Evolutionary conservation across 2,113 vertebrate genomes (phyloP).

Genomic region (Corvus hawaiiensis): DNA sequence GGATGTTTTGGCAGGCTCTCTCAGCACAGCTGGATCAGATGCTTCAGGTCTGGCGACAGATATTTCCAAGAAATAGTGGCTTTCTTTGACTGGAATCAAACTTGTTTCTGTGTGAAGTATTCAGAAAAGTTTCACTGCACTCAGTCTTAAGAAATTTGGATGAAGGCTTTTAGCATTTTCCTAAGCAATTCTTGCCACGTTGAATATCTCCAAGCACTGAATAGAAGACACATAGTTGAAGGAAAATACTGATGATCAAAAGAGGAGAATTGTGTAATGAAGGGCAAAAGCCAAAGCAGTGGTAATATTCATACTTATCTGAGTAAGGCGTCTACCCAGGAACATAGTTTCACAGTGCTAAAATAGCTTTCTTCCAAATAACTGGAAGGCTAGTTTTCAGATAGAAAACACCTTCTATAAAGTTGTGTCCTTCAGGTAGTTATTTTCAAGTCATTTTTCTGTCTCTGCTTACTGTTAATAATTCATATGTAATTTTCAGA

Average conservation of each 20-base stretch:
- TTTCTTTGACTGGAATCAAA: constrained; percentile 20
- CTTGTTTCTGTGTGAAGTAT: neutral
- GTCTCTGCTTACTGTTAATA: neutral
- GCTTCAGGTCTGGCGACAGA: constrained; percentile 52
- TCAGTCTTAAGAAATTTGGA: neutral
- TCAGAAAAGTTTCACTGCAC: neutral
- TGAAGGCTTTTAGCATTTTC: neutral
- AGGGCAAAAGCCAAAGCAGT: neutral
- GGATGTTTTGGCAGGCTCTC: constrained; percentile 56
- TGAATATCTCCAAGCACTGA: neutral
- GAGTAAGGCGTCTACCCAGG: neutral
- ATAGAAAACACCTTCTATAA: neutral
- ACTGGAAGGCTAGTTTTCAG: neutral
- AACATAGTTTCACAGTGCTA: neutral
- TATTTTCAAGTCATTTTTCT: neutral
- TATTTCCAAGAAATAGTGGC: constrained; percentile 54
- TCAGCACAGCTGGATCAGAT: constrained; percentile 62
- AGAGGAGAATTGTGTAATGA: neutral
- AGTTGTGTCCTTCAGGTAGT: neutral
- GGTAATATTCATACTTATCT: neutral
- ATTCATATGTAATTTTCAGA: neutral
- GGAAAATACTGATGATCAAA: neutral
- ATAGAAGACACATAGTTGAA: neutral
- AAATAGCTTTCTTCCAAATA: neutral
- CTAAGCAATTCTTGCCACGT: neutral